phyloP scores from a whole-genome alignment of 2,888 invertebrate species.

The Homarus gammarus region DNA sequence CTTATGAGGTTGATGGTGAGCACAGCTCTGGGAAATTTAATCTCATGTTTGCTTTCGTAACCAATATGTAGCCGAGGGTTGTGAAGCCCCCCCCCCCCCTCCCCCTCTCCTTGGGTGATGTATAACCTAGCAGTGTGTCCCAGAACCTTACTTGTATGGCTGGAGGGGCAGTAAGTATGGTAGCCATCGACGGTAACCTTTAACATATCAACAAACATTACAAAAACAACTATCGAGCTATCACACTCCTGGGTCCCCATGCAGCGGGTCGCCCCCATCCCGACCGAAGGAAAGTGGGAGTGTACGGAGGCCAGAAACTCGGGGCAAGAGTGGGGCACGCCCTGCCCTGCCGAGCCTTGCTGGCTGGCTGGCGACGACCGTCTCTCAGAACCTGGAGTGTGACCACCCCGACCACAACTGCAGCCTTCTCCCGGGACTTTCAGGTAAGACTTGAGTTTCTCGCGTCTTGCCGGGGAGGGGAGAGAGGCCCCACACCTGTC shows the following conservation, averaged over 20 bases:
- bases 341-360: constrained; percentile 22
- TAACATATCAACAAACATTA: neutral
- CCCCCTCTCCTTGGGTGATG: too few relatives aligned
- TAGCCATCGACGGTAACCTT: neutral
- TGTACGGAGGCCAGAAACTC: constrained; percentile 10
- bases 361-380: neutral
- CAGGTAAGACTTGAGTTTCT: neutral
- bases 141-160: neutral
- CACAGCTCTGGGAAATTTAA: neutral
- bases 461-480: neutral
- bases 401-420: neutral
- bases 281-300: constrained; percentile 23
- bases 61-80: neutral
- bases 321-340: constrained; percentile 9
- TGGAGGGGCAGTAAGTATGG: neutral
- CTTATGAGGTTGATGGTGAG: neutral
- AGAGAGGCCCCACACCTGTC: too few relatives aligned
- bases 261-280: neutral
- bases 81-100: too few relatives aligned
- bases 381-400: neutral
- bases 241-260: neutral
- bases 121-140: neutral
- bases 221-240: neutral
- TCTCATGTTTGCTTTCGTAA: neutral
- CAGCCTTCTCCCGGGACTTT: neutral